Percentiles rank a stretch among this genome's conserved stretches.
These are phyloP conservation scores for Columba janthina DNA, from an alignment of 2,113 vertebrate genomes.

Conservation along the genomic window DNA sequence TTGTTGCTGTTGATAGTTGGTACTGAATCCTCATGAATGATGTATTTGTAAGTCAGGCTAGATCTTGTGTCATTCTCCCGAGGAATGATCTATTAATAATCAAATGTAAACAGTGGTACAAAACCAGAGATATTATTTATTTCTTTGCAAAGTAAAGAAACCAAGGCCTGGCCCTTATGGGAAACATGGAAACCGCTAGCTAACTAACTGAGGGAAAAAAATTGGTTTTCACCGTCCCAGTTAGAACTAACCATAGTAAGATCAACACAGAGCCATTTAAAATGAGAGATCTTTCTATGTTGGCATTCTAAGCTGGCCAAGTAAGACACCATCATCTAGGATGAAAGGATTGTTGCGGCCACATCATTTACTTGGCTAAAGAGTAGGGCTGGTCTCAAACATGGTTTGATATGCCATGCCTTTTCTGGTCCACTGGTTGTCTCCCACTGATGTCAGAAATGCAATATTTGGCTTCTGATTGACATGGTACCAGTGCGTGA, in stretches of 20 bases:
- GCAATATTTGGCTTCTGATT: accelerated
- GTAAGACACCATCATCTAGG: background rate
- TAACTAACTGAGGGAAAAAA: background rate
- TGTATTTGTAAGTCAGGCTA: conserved; percentile 93
- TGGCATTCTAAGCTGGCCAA: background rate
- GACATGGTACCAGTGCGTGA: accelerated
- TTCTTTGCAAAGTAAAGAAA: background rate
- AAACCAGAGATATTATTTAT: background rate
- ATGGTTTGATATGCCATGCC: accelerated
- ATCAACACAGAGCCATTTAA: background rate
- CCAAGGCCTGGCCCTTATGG: background rate
- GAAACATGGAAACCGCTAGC: background rate
- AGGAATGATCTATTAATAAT: conserved; percentile 86
- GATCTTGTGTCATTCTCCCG: conserved; percentile 91
- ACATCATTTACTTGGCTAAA: background rate
- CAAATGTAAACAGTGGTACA: background rate
- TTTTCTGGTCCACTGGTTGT: background rate
- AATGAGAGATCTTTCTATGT: background rate
- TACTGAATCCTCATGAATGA: conserved; percentile 94
- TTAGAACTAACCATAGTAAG: background rate
- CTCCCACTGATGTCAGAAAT: background rate
- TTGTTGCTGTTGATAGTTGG: conserved; percentile 94
- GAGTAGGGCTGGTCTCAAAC: background rate
- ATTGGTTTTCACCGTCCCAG: background rate
- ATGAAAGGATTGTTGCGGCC: background rate